Conservation (phyloP, 2,113 vertebrate genomes). For the Pterocles burchelli region DNA sequence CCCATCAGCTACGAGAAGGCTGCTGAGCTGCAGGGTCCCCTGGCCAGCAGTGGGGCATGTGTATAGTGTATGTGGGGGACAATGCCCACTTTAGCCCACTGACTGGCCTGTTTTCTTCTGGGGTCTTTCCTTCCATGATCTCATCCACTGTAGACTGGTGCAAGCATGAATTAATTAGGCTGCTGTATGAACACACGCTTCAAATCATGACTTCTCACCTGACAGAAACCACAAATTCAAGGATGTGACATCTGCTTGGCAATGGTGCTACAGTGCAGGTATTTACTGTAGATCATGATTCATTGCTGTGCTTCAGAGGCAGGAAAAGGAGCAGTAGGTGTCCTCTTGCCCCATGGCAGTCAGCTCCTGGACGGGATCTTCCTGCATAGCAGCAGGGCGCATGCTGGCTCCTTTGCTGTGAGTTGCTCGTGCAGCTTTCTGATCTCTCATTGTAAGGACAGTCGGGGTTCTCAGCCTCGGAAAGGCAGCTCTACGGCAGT, state of each 20-base stretch:
- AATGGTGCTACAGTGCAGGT: neutral
- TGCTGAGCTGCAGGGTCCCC: neutral
- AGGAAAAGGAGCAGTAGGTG: neutral
- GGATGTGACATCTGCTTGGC: neutral
- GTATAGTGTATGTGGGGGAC: neutral
- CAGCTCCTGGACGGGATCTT: neutral
- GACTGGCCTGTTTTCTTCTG: neutral
- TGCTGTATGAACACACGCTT: neutral
- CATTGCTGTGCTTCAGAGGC: neutral
- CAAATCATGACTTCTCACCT: neutral
- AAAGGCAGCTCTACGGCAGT: neutral
- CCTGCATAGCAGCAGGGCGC: neutral
- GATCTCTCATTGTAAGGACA: neutral
- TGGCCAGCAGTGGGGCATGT: neutral
- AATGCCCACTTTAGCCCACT: neutral
- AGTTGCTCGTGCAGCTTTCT: neutral
- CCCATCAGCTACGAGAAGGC: neutral
- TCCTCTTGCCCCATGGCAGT: neutral
- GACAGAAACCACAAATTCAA: neutral
- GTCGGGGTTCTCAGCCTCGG: neutral
- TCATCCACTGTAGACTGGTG: neutral
- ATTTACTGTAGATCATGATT: neutral
- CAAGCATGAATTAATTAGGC: neutral
- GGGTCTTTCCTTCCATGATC: neutral
- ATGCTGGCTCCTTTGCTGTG: neutral